Conservation (phyloP, 2,888 invertebrate genomes). For the Andricus curvator region DNA sequence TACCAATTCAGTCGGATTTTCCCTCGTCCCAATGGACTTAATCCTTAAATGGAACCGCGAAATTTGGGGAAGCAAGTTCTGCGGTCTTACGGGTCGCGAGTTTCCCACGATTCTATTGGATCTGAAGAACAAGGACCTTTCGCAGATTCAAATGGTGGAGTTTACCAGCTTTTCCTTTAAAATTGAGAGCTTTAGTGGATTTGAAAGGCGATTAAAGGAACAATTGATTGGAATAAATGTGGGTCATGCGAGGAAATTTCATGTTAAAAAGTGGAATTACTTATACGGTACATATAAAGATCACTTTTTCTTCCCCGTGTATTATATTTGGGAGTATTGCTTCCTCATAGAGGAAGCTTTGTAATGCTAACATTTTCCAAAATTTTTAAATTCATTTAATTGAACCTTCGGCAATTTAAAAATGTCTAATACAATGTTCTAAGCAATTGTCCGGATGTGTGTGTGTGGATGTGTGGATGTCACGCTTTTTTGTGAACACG, state of each 20-base stretch:
- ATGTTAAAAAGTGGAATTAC: too few relatives aligned
- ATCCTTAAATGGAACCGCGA: constrained; percentile 58
- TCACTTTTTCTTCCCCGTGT: too few relatives aligned
- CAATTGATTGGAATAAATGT: not conserved
- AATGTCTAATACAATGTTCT: too few relatives aligned
- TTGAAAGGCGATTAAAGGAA: not conserved
- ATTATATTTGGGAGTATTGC: too few relatives aligned
- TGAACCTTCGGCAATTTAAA: too few relatives aligned
- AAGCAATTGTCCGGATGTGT: too few relatives aligned
- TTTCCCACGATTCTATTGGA: constrained; percentile 48
- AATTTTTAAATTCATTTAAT: too few relatives aligned
- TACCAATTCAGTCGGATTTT: constrained; percentile 33
- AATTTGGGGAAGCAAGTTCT: constrained; percentile 50
- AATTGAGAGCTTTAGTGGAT: not conserved
- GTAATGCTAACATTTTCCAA: too few relatives aligned
- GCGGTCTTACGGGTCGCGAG: constrained; percentile 49
- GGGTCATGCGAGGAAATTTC: not conserved
- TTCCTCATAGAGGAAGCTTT: too few relatives aligned
- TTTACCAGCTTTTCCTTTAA: constrained; percentile 9
- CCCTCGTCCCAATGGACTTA: constrained; percentile 43
- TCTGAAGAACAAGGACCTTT: constrained; percentile 27
- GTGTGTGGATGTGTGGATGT: too few relatives aligned
- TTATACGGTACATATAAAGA: not conserved
- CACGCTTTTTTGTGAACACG: too few relatives aligned
- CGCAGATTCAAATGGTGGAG: constrained; percentile 26